phyloP scores from a whole-genome alignment of 2,797 vertebrate genomes.

The Sebastes trivittatus region DNA sequence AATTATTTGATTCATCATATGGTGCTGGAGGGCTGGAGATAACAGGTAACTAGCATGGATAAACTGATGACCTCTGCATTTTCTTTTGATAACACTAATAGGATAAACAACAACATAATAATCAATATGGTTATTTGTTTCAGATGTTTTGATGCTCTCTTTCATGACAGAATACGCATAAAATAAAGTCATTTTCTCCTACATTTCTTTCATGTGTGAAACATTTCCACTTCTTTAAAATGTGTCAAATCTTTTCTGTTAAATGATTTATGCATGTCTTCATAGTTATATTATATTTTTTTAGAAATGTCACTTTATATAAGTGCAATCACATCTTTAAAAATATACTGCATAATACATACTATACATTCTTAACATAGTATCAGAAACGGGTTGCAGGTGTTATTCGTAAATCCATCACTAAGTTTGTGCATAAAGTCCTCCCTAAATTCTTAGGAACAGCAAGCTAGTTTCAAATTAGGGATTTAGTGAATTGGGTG shows the following conservation, averaged over 20 bases:
- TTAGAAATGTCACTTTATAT: neutral
- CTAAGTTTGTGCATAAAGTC: too few species aligned
- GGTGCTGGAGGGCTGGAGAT: slow-evolving; percentile 58
- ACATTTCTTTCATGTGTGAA: neutral
- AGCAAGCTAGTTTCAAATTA: neutral
- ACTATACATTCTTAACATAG: neutral
- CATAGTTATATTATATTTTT: neutral
- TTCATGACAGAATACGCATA: neutral
- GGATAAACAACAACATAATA: slow-evolving; percentile 67
- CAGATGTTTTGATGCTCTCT: slow-evolving; percentile 16
- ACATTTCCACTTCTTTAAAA: neutral
- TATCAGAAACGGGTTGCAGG: neutral
- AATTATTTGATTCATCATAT: slow-evolving; percentile 38
- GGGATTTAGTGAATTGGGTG: neutral
- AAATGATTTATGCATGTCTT: neutral
- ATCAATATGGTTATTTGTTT: slow-evolving; percentile 32
- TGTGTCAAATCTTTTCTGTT: neutral
- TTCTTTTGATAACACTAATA: slow-evolving; percentile 59
- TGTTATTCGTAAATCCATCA: neutral
- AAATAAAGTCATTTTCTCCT: neutral
- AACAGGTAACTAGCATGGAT: slow-evolving; percentile 40
- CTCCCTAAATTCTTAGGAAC: too few species aligned
- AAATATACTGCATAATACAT: neutral
- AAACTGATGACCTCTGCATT: slow-evolving; percentile 58
- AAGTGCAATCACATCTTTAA: neutral